Evolutionary conservation across 2,888 invertebrate genomes (phyloP).

Genomic region (Drosophila austrosaltans): DNA sequence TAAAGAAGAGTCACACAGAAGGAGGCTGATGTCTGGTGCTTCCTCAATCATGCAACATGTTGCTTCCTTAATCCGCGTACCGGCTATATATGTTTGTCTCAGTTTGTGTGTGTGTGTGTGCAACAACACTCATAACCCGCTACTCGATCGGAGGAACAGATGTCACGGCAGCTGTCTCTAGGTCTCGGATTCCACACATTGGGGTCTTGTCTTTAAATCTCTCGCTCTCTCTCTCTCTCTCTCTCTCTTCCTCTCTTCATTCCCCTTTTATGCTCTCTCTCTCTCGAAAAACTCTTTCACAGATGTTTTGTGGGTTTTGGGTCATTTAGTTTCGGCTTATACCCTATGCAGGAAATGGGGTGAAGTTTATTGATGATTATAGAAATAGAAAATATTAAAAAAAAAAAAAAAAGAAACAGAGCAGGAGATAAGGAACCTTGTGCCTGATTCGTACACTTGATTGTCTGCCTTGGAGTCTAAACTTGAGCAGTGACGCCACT

Average conservation of each 20-base stretch:
- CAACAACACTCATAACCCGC: slow-evolving; percentile 31
- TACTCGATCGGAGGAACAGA: slow-evolving; percentile 41
- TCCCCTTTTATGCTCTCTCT: background rate
- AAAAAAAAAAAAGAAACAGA: background rate
- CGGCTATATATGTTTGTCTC: slow-evolving; percentile 43
- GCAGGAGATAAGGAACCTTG: slow-evolving; percentile 1
- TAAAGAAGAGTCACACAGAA: slow-evolving; percentile 25
- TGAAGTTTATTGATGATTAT: slow-evolving; percentile 6
- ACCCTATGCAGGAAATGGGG: slow-evolving; percentile 4
- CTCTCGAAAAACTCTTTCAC: background rate
- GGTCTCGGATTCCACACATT: slow-evolving; percentile 19
- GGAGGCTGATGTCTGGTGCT: slow-evolving; percentile 29
- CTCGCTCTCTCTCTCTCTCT: background rate
- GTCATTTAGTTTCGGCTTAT: background rate
- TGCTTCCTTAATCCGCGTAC: slow-evolving; percentile 69
- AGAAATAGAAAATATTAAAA: background rate
- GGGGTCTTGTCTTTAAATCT: background rate
- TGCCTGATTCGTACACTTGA: background rate
- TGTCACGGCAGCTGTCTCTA: slow-evolving; percentile 47
- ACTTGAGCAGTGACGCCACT: slow-evolving; percentile 3
- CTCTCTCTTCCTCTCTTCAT: background rate
- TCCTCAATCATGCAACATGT: slow-evolving; percentile 46
- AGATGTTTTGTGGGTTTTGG: slow-evolving; percentile 9
- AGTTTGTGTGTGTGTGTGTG: slow-evolving; percentile 22
- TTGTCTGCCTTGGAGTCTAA: slow-evolving; percentile 12